Evolutionary conservation across 2,797 vertebrate species (phyloP), one percentile per base, ranked within the genome.

Genomic region (Pteronotus mesoamericanus): DNA sequence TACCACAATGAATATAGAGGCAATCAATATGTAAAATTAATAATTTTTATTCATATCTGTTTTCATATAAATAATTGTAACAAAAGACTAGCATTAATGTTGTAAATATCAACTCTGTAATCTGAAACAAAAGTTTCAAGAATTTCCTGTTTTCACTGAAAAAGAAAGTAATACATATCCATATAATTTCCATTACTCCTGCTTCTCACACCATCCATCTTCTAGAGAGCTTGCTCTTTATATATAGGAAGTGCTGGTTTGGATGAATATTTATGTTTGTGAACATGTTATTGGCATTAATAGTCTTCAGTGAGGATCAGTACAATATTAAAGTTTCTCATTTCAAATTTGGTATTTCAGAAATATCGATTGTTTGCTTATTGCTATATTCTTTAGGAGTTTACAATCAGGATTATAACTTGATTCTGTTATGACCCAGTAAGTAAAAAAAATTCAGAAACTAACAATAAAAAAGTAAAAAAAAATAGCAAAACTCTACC

Each of bases 371-470:
- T 69, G 9, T 72, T 82, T 93, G n/a, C 21, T 87, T 93, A 74
- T 89, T 93, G 16, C 46, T 86, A 46, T 86, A 64, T 87, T 90
- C 14, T 92, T 14, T 42, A 59, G 12, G n/a, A 34, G 3, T 85
- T 88, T 96, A 32, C 22, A 57, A 12, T 79, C 39, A 68, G n/a
- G 19, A 86, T 64, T 77, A 39, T 69, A 86, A 57, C 21, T 92
- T 83, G 19, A 75, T 4, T 1, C 48, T 95, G 57, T 72, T 88
- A 93, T 72, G 19, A 48, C 9, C 53, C 21, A 97, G 94, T 95
- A 94, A 96, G 84, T 91, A 57, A 87, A 97, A 95, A 87, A 95
- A 87, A 59, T 72, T 94, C 66, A 34, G 26, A 82, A 66, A 24
- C 19, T 66, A 93, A 57, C n/a, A 85, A 48, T 14, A 48, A 80